Evolutionary conservation across 2,797 vertebrate genomes (phyloP), one percentile per base, ranked within the genome.

Genomic region (Oreortyx pictus): DNA sequence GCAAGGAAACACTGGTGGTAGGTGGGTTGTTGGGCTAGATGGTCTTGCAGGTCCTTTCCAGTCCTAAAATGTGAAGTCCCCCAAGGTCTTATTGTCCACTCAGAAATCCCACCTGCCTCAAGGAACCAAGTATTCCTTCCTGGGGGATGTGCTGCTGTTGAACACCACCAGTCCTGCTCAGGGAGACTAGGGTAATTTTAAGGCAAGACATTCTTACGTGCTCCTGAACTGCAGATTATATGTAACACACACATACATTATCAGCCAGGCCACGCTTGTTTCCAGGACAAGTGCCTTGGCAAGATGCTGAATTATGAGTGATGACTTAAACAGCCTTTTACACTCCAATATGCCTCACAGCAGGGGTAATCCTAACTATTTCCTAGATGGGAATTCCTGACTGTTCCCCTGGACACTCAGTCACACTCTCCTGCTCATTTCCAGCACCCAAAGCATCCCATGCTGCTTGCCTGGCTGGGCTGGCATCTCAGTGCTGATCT

Each of bases 11-110:
- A 54, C 4, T 11, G 29, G 52, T 10, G 27, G 29, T 54, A 31
- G 16, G 17, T 54, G 16, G 52, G 31, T 54, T 16, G 29, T 54
- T 17, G 52, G 52, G 31, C 52, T 54, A 54, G 52, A 31, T 31
- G 52, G 17, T 29, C 50, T 29, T 27, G 27, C 27, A 52, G 50
- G 29, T 54, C 52, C 29, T 54, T 54, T 54, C 16, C 11, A 27
- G 31, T 54, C 29, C 52, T 31, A 54, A 91, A 74, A 90, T 37
- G 56, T 65, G 67, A 89, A 92, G 75, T 59, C 76, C 90, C 67
- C 74, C 66, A 72, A 84, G 57, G 62, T 65, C 59, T 87, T n/a
- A 79, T 78, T 37, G 39, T 57, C 79, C 46, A 25, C 54, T 67
- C n/a, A 56, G 37, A 87, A 89, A 86, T 76, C 86, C 43, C 74